Conservation (phyloP, 2,888 invertebrate genomes). For the Dicyrtomina minuta region DNA sequence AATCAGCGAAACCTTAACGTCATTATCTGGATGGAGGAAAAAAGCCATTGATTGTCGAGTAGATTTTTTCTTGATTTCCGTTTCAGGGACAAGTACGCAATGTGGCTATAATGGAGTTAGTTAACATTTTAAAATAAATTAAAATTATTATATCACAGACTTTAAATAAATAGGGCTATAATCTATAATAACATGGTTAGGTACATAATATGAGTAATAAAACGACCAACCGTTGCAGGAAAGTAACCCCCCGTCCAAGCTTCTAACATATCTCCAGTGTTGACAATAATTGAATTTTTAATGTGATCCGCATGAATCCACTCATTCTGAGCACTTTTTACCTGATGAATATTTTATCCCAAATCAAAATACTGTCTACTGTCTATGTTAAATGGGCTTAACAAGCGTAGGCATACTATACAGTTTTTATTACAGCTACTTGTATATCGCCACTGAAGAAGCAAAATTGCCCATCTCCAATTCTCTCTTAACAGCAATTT, state of each 20-base stretch:
- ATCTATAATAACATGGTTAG: too few relatives aligned
- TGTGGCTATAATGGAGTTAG: slow-evolving; percentile 62
- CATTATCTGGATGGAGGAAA: slow-evolving; percentile 73
- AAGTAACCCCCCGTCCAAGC: slow-evolving; percentile 72
- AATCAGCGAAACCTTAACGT: slow-evolving; percentile 61
- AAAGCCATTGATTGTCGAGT: slow-evolving; percentile 75
- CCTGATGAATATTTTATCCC: slow-evolving; percentile 58
- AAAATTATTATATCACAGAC: background rate
- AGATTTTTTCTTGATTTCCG: slow-evolving; percentile 64
- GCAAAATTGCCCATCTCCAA: too few relatives aligned
- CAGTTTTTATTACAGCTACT: too few relatives aligned
- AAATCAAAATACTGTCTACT: too few relatives aligned
- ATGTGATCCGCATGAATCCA: slow-evolving; percentile 75
- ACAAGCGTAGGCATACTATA: too few relatives aligned
- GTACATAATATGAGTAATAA: background rate
- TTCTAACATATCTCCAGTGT: slow-evolving; percentile 72
- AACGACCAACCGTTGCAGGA: slow-evolving; percentile 66
- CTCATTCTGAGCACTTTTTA: slow-evolving; percentile 66
- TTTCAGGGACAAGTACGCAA: slow-evolving; percentile 71
- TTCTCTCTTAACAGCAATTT: too few relatives aligned
- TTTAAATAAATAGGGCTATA: too few relatives aligned
- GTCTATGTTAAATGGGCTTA: too few relatives aligned
- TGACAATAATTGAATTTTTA: slow-evolving; percentile 73
- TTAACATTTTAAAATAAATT: too few relatives aligned
- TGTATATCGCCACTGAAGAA: too few relatives aligned